Percentiles rank a stretch among this genome's conserved stretches.
Evolutionary conservation across 2,888 invertebrate species (phyloP).

Genomic region (Malthinus flaveolus): DNA sequence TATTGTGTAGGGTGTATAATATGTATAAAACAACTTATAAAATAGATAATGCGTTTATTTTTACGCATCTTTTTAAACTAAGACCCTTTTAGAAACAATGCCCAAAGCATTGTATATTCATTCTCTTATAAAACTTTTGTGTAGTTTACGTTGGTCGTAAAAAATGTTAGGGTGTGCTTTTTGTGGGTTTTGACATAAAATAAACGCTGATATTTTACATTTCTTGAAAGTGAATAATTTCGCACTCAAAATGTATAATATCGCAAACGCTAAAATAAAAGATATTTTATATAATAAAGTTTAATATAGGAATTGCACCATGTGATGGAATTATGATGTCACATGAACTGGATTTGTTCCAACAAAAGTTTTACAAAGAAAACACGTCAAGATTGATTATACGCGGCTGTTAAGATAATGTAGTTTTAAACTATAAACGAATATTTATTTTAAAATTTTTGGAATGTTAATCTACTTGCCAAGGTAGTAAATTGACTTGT

Average conservation of each 20-base stretch:
- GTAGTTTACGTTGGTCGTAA: constrained; percentile 23
- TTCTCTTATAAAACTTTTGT: constrained; percentile 23
- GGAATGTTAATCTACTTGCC: constrained; percentile 37
- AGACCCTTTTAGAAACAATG: constrained; percentile 8
- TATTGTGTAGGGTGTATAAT: no score
- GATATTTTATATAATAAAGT: constrained; percentile 16
- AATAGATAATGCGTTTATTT: no score
- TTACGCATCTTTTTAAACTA: no score
- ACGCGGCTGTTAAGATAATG: constrained; percentile 37
- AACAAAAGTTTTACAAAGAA: constrained; percentile 30
- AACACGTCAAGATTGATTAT: constrained; percentile 36
- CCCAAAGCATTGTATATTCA: constrained; percentile 18
- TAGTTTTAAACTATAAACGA: constrained; percentile 35
- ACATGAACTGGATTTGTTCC: constrained; percentile 31
- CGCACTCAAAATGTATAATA: constrained; percentile 12
- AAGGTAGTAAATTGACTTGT: constrained; percentile 21
- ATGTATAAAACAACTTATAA: no score
- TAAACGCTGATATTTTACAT: constrained; percentile 18
- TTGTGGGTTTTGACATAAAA: constrained; percentile 19
- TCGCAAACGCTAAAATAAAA: constrained; percentile 23
- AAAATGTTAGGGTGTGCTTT: constrained; percentile 21
- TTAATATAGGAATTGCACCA: constrained; percentile 12
- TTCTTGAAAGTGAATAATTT: constrained; percentile 18
- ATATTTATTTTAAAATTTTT: constrained; percentile 34
- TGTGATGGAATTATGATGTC: constrained; percentile 29